These are phyloP conservation scores for Stenoptilia bipunctidactyla DNA, from an alignment of 2,888 invertebrate species.

Conservation along the genomic window DNA sequence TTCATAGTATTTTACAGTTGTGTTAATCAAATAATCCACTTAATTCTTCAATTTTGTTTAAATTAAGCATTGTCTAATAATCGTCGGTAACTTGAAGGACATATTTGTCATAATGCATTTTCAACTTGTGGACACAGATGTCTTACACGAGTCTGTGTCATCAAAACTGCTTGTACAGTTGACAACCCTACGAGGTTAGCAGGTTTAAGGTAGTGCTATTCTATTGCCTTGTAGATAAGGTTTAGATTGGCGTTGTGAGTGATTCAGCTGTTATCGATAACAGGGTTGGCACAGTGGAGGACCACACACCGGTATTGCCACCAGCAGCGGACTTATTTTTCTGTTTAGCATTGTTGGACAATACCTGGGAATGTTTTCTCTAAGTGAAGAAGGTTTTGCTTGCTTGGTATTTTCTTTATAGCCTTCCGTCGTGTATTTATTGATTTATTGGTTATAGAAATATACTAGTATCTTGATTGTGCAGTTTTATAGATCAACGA, in stretches of 20 bases:
- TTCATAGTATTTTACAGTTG: too few species aligned
- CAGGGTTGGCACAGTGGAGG: conserved; percentile 36
- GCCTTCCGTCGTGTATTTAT: too few species aligned
- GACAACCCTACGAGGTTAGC: too few species aligned
- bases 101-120: conserved; percentile 54
- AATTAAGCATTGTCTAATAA: conserved; percentile 26
- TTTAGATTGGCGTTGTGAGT: too few species aligned
- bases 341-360: not conserved
- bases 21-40: too few species aligned
- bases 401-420: too few species aligned
- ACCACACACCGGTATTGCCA: conserved; percentile 54
- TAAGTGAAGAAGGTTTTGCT: too few species aligned
- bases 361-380: conserved; percentile 2
- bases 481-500: too few species aligned
- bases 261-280: conserved; percentile 50
- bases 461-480: too few species aligned
- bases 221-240: too few species aligned
- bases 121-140: conserved; percentile 63
- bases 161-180: conserved; percentile 47
- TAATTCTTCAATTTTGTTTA: conserved; percentile 16
- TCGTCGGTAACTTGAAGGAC: conserved; percentile 37
- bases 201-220: too few species aligned
- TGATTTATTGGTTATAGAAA: too few species aligned
- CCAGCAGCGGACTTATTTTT: conserved; percentile 15
- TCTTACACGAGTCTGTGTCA: conserved; percentile 61